These are phyloP conservation scores for Ectemnius continuus DNA, from an alignment of 2,888 invertebrate genomes.

Conservation along the genomic window DNA sequence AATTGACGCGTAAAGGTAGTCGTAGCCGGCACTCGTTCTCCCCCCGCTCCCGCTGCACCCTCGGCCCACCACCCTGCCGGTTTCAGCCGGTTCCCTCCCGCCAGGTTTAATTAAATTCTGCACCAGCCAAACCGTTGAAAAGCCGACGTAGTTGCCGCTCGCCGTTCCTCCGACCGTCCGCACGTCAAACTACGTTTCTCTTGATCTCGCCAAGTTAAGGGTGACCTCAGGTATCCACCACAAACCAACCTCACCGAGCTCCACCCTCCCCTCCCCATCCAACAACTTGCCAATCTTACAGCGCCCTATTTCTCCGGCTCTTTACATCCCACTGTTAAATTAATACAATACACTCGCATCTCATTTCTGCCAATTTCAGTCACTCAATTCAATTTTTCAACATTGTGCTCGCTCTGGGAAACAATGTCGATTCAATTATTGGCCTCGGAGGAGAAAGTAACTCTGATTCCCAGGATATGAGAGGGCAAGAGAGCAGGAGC, in stretches of 20 bases:
- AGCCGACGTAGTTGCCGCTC: conserved; percentile 22
- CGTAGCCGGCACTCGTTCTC: neutral
- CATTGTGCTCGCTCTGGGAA: too few species aligned
- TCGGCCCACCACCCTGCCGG: conserved; percentile 7
- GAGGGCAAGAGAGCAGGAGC: neutral
- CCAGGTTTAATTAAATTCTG: conserved; percentile 53
- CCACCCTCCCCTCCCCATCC: neutral
- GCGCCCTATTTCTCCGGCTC: too few species aligned
- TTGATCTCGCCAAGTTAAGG: conserved; percentile 13
- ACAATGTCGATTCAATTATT: too few species aligned
- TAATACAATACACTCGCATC: too few species aligned
- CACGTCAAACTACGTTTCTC: conserved; percentile 35
- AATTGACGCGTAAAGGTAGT: conserved; percentile 43
- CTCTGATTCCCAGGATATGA: neutral
- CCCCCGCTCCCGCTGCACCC: neutral
- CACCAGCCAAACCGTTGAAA: conserved; percentile 36
- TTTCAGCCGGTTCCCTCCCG: neutral
- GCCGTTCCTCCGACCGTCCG: conserved; percentile 25
- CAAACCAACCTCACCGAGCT: neutral
- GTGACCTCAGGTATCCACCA: neutral
- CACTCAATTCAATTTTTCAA: too few species aligned
- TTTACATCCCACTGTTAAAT: too few species aligned
- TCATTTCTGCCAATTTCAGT: too few species aligned
- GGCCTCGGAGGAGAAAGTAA: too few species aligned
- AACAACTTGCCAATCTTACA: neutral